These are phyloP conservation scores for Ardeotis arabs DNA, from an alignment of 2,113 vertebrate species.

Conservation along the genomic window DNA sequence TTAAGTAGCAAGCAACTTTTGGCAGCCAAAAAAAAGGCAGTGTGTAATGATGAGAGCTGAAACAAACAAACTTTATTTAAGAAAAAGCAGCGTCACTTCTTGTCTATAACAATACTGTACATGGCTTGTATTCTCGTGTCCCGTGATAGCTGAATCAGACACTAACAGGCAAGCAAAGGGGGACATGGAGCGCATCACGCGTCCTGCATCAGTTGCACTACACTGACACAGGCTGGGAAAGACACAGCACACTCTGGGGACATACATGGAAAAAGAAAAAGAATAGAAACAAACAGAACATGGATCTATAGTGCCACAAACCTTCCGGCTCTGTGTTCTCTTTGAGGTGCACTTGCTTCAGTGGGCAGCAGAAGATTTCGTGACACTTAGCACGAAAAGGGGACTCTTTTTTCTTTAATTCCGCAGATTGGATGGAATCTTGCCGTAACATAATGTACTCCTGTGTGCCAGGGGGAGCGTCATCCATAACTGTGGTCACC, in stretches of 20 bases:
- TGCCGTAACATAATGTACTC: conserved; percentile 99
- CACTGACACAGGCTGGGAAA: conserved; percentile 61
- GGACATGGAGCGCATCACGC: conserved; percentile 54
- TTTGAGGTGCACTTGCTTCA: conserved; percentile 99
- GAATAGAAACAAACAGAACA: conserved; percentile 78
- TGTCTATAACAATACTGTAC: neutral
- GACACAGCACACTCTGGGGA: conserved; percentile 76
- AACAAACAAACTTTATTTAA: conserved; percentile 61
- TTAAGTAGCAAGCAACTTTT: conserved; percentile 76
- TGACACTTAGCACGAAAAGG: conserved; percentile 99
- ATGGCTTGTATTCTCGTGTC: conserved; percentile 19
- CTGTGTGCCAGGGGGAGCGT: conserved; percentile 98
- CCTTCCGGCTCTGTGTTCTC: conserved; percentile 97
- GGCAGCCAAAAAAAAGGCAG: conserved; percentile 73
- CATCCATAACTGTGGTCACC: conserved; percentile 98
- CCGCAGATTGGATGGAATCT: conserved; percentile 99
- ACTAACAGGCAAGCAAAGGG: conserved; percentile 68
- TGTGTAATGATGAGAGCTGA: conserved; percentile 70
- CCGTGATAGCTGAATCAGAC: conserved; percentile 57
- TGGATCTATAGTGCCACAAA: conserved; percentile 88
- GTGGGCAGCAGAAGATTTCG: conserved; percentile 99
- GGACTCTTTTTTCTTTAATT: conserved; percentile 99
- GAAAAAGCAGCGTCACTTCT: conserved; percentile 49
- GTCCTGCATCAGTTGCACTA: conserved; percentile 34
- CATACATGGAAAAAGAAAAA: conserved; percentile 71